Evolutionary conservation across 2,797 vertebrate genomes (phyloP).

Genomic region (Pangasius macronema): DNA sequence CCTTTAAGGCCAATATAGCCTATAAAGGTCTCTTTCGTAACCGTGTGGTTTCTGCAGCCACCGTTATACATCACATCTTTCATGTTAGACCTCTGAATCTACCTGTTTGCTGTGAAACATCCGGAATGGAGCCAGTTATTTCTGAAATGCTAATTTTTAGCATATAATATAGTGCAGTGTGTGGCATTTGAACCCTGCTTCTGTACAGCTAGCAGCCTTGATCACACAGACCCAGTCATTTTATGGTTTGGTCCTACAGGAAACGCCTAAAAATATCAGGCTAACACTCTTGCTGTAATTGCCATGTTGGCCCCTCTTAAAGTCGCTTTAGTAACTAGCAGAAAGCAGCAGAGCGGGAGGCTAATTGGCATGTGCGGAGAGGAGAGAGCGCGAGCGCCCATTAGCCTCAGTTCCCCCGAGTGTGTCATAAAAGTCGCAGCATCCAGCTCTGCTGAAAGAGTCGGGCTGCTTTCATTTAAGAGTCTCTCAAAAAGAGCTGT

Average conservation of each 20-base stretch:
- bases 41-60: background rate
- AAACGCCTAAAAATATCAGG: slow-evolving; percentile 79
- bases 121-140: slow-evolving; percentile 23
- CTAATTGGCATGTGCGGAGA: slow-evolving; percentile 76
- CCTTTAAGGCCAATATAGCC: slow-evolving; percentile 63
- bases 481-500: too few species aligned
- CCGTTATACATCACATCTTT: slow-evolving; percentile 34
- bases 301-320: slow-evolving; percentile 73
- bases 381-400: slow-evolving; percentile 53
- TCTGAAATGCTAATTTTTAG: slow-evolving; percentile 32
- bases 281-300: slow-evolving; percentile 75
- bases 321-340: slow-evolving; percentile 74
- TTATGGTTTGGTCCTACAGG: slow-evolving; percentile 68
- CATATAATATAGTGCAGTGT: slow-evolving; percentile 29
- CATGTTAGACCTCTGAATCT: slow-evolving; percentile 2
- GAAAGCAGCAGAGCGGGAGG: slow-evolving; percentile 73
- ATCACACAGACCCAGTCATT: slow-evolving; percentile 48
- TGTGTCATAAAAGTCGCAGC: background rate
- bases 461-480: background rate
- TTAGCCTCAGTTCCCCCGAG: background rate
- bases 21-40: slow-evolving; percentile 44
- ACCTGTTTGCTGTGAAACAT: slow-evolving; percentile 33
- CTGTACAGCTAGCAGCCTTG: slow-evolving; percentile 24
- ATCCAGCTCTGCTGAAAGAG: background rate
- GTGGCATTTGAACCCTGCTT: slow-evolving; percentile 21